Base-by-base conservation (phyloP, 2,888 invertebrate species). In the Germaria angustata region DNA sequence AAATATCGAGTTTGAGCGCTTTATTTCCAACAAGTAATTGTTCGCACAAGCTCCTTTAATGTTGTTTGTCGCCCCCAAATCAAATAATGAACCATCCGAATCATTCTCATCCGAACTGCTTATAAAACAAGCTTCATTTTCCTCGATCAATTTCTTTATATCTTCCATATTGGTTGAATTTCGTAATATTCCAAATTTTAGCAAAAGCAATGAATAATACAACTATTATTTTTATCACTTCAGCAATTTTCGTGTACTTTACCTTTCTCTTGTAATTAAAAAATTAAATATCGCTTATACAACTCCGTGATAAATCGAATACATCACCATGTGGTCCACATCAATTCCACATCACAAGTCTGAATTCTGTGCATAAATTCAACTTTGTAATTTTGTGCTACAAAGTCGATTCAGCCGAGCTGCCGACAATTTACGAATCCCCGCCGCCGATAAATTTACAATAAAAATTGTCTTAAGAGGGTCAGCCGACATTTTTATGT, bases 151-250 rank as follows among this genome's bases (percentile, higher is more conserved):
- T 65, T 86, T 84, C 55, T 84, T 85, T 41, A 84, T 69, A 39
- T 85, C 85, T 81, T 87, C 79, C 79, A 79, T 82, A 20, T 55
- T 76, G 28, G 28, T 6, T n/a, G n/a, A 15, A 61, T 44, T 69
- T 55, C 36, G 75, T 66, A n/a, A 28, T 20, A 36, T 44, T 51
- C 53, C 8, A 63, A 22, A 66, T 65, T 61, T 39, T 11, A 46
- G 68, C 86, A 84, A 79, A 87, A 86, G 85, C 87, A 86, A 84
- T 86, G 86, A 87, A 87, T 86, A 86, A 83, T 84, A 86, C 9
- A 86, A 85, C 86, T 86, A 86, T 80, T 84, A 86, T 85, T 86
- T 82, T 75, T 59, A 39, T 81, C 72, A 66, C 76, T 49, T 84
- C 79, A 81, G 85, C 41, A 66, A 85, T 80, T 78, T 84, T 81